A percentile compares a stretch with the other conserved stretches of the same genome.
These are phyloP conservation scores for Hyposmocoma kahamanoa DNA, from an alignment of 1,140 invertebrate species.

Conservation along the genomic window DNA sequence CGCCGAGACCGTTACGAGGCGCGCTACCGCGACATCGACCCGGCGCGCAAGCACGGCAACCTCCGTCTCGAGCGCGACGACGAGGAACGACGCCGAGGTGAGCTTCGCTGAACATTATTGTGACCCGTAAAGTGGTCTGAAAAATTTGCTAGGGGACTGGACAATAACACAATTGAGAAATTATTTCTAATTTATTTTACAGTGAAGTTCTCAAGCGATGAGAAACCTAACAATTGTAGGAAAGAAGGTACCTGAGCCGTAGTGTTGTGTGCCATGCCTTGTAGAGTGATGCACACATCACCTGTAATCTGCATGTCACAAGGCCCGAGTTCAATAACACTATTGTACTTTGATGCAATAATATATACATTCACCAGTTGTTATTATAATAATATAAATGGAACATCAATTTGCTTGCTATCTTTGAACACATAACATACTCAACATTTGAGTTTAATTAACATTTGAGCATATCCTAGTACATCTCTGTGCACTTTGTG, in stretches of 20 bases:
- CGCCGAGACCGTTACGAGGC: conserved; percentile 51
- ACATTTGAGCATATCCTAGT: no score
- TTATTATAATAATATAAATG: no score
- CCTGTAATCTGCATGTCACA: conserved; percentile 14
- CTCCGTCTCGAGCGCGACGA: conserved; percentile 36
- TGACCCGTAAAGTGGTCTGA: no score
- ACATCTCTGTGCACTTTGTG: no score
- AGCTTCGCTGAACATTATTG: no score
- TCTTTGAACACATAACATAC: no score
- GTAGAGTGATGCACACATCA: conserved; percentile 9
- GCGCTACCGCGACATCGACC: conserved; percentile 53
- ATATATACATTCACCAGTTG: conserved; percentile 3
- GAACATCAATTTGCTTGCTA: no score
- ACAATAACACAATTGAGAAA: no score
- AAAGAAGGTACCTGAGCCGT: conserved; percentile 29
- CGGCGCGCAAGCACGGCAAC: conserved; percentile 36
- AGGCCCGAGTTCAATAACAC: conserved; percentile 4
- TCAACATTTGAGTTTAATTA: no score
- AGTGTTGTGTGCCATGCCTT: conserved; percentile 9
- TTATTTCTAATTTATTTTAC: conserved; percentile 36
- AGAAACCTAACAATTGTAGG: conserved; percentile 30
- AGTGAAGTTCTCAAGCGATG: conserved; percentile 42
- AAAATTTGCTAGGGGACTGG: no score
- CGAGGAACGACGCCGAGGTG: conserved; percentile 48
- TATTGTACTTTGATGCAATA: not conserved